Percentiles rank a stretch among this genome's conserved stretches.
phyloP scores from a whole-genome alignment of 2,888 invertebrate genomes.

The Tenthredo mesomela region DNA sequence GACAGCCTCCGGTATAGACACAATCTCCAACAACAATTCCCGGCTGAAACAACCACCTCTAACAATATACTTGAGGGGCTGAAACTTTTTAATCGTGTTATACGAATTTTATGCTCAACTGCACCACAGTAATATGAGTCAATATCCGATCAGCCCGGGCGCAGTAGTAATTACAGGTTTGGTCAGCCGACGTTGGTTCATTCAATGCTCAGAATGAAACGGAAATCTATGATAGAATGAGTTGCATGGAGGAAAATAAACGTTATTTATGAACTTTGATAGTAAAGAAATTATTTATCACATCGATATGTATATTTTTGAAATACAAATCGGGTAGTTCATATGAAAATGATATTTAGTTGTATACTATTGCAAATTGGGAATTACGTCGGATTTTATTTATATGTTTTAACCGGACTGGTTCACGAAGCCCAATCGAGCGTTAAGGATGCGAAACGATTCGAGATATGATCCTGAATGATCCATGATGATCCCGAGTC shows the following conservation, averaged over 20 bases:
- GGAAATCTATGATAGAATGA: not conserved
- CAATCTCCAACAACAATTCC: not conserved
- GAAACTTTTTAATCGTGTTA: constrained; percentile 17
- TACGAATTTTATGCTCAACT: not conserved
- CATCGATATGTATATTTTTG: not conserved
- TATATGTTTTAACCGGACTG: not conserved
- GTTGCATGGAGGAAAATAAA: not conserved
- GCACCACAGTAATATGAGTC: not conserved
- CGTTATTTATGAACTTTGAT: not conserved
- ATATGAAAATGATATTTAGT: not conserved
- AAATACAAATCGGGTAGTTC: not conserved
- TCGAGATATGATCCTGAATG: constrained; percentile 13
- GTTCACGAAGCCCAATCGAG: not conserved
- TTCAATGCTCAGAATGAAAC: not conserved
- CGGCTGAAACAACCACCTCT: not conserved
- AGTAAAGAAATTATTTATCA: no score
- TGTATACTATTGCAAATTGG: not conserved
- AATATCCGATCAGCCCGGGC: not conserved
- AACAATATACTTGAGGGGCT: not conserved
- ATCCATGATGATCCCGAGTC: constrained; percentile 19
- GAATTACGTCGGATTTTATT: not conserved
- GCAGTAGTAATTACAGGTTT: constrained; percentile 9
- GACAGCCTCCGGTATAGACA: constrained; percentile 18
- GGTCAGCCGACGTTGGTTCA: not conserved
- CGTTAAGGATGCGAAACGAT: constrained; percentile 9